Percentiles rank a stretch among this genome's conserved stretches.
These are phyloP conservation scores for Styela plicata DNA, from an alignment of 23 tunicate genomes.

Conservation along the genomic window DNA sequence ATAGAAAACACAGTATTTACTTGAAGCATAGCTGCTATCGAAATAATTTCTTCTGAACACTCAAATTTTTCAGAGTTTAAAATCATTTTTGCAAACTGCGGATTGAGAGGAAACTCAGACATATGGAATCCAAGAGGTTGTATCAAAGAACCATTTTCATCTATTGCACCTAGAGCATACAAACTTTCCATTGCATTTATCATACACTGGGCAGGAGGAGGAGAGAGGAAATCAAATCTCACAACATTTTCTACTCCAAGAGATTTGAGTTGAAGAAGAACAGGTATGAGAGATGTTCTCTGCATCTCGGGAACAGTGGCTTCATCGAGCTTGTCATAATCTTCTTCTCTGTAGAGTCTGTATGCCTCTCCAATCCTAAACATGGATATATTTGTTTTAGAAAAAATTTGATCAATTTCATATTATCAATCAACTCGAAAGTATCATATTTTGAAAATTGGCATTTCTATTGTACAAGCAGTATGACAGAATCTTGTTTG, in stretches of 20 bases:
- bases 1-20: conserved; percentile 42
- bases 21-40: conserved; percentile 75
- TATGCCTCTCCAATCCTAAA: conserved; percentile 68
- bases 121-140: conserved; percentile 52
- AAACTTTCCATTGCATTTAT: conserved; percentile 60
- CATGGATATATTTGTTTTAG: too few species aligned
- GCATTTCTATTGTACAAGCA: too few species aligned
- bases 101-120: conserved; percentile 88
- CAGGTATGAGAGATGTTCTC: conserved; percentile 49
- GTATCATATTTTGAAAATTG: too few species aligned
- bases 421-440: too few species aligned
- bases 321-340: conserved; percentile 24
- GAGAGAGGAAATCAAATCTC: conserved; percentile 72
- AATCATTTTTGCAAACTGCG: conserved; percentile 79
- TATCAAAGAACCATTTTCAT: conserved; percentile 52
- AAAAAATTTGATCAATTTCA: too few species aligned
- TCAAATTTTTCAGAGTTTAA: conserved; percentile 57
- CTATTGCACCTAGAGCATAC: conserved; percentile 77
- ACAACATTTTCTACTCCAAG: conserved; percentile 87
- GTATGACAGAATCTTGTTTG: too few species aligned
- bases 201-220: conserved; percentile 92
- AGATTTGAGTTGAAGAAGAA: conserved; percentile 67
- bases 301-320: conserved; percentile 87
- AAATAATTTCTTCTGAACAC: conserved; percentile 72
- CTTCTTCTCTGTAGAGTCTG: conserved; percentile 69